Percentiles rank a stretch among this genome's conserved stretches.
These are phyloP conservation scores for Cephus spinipes DNA, from an alignment of 2,888 invertebrate genomes.

Conservation along the genomic window DNA sequence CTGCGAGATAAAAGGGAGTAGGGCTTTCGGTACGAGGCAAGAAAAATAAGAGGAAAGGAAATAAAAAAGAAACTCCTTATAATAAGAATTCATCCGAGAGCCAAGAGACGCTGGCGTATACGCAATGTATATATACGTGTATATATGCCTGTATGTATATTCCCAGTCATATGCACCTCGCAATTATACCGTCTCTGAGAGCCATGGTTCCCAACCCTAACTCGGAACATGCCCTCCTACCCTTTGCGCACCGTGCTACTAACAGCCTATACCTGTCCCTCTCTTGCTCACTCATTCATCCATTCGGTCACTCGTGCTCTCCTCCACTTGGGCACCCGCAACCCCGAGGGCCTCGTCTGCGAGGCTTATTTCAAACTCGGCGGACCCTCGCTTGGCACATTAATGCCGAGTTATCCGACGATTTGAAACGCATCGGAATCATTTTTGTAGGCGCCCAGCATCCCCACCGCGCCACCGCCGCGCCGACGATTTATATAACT, in stretches of 20 bases:
- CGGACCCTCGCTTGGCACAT: conserved; percentile 41
- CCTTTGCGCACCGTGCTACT: conserved; percentile 21
- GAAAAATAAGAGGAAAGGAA: conserved; percentile 29
- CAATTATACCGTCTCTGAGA: conserved; percentile 34
- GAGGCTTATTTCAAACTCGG: conserved; percentile 31
- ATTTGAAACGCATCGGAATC: conserved; percentile 57
- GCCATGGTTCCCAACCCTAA: conserved; percentile 22
- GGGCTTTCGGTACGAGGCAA: conserved; percentile 14
- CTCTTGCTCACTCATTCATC: not conserved
- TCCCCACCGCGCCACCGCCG: conserved; percentile 19
- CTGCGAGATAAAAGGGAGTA: not conserved
- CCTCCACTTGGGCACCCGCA: not conserved
- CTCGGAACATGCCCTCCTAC: conserved; percentile 13
- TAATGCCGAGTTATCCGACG: conserved; percentile 55
- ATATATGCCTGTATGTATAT: not conserved
- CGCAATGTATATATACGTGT: not conserved
- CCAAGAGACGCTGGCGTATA: conserved; percentile 39
- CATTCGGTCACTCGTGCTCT: not conserved
- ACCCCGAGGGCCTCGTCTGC: conserved; percentile 13
- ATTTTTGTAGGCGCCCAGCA: conserved; percentile 42
- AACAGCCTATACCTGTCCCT: not conserved
- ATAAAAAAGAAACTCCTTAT: conserved; percentile 28
- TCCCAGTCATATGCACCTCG: conserved; percentile 49
- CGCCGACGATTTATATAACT: conserved; percentile 49
- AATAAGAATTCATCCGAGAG: conserved; percentile 43